A percentile compares a stretch with the other conserved stretches of the same genome.
Conservation (phyloP, 2,888 invertebrate species). For the Laspeyria flexula region DNA sequence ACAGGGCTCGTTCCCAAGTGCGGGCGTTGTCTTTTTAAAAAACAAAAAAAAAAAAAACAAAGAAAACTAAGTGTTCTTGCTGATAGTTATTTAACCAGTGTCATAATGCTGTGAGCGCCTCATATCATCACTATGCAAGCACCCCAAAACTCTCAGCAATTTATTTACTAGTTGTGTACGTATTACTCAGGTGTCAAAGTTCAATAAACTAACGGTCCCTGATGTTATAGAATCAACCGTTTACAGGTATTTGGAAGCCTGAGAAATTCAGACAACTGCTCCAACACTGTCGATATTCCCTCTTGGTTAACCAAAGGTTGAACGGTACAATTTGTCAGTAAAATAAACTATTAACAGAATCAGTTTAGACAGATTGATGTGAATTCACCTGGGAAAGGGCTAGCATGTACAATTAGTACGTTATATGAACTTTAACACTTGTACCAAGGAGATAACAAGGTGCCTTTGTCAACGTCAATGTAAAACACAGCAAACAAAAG, state of each 20-base stretch:
- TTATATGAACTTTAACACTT: no score
- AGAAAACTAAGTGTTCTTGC: no score
- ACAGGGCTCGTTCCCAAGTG: no score
- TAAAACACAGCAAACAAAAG: slow-evolving; percentile 38
- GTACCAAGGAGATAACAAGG: slow-evolving; percentile 19
- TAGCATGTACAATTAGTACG: no score
- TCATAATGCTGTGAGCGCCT: no score
- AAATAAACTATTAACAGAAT: not conserved
- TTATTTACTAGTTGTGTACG: no score
- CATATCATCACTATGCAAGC: no score
- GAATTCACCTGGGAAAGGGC: not conserved
- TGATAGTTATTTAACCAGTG: no score
- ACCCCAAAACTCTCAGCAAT: no score
- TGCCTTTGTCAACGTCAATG: slow-evolving; percentile 17
- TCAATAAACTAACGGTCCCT: not conserved
- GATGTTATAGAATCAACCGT: not conserved
- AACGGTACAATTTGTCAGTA: not conserved
- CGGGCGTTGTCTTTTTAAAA: no score
- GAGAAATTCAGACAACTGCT: not conserved
- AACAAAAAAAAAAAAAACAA: no score
- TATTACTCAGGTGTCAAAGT: not conserved
- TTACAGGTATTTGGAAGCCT: not conserved
- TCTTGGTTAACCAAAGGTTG: not conserved
- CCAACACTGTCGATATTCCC: slow-evolving; percentile 4
- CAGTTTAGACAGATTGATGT: not conserved